A percentile compares a stretch with the other conserved stretches of the same genome.
phyloP scores from a whole-genome alignment of 1,140 invertebrate genomes.

The Metopolophium dirhodum region DNA sequence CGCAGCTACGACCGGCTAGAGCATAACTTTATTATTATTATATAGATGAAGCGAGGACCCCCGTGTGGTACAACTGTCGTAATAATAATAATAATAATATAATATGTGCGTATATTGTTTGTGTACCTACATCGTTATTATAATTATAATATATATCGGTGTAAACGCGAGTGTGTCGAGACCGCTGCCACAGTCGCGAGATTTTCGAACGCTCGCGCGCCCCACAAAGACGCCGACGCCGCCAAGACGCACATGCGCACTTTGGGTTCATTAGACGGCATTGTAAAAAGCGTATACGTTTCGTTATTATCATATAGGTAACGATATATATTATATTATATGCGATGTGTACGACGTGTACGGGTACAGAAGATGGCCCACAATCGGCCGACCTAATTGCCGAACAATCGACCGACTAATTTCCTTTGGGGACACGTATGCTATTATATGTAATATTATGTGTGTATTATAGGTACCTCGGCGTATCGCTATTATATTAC shows the following conservation, averaged over 20 bases:
- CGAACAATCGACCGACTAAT: slow-evolving; percentile 54
- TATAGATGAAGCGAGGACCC: not conserved
- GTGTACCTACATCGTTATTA: not conserved
- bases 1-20: too few relatives aligned
- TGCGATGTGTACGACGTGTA: not conserved
- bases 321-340: not conserved
- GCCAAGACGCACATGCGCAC: slow-evolving; percentile 26
- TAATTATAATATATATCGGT: not conserved
- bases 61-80: not conserved
- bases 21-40: too few relatives aligned
- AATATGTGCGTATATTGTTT: not conserved
- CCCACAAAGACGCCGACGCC: slow-evolving; percentile 43
- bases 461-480: too few relatives aligned
- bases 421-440: slow-evolving; percentile 34
- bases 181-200: not conserved
- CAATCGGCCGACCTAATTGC: slow-evolving; percentile 55
- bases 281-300: slow-evolving; percentile 25
- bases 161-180: not conserved
- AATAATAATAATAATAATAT: not conserved
- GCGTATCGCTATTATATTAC: not conserved
- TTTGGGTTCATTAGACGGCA: slow-evolving; percentile 49
- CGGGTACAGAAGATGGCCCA: slow-evolving; percentile 18
- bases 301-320: not conserved
- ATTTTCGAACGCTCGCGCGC: not conserved
- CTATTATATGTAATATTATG: not conserved